Evolutionary conservation across 2,888 invertebrate species (phyloP).

Genomic region (Plebejus anna): DNA sequence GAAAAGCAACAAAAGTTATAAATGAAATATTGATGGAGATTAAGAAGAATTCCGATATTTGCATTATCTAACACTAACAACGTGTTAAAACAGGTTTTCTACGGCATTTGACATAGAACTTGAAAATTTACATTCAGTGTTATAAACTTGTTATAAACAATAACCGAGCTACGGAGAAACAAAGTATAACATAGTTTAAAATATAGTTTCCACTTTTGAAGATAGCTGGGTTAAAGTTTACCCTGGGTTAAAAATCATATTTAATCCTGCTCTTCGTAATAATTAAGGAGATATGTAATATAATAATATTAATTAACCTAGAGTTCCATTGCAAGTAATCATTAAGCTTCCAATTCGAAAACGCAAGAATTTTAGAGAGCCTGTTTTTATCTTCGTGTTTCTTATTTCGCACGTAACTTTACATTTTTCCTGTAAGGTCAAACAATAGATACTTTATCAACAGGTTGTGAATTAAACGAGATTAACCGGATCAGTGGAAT

Average conservation of each 20-base stretch:
- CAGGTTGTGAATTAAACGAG: conserved; percentile 16
- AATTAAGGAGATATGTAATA: no score
- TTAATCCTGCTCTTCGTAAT: no score
- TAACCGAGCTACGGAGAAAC: conserved; percentile 34
- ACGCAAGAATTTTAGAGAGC: not conserved
- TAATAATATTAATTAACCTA: no score
- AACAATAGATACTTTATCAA: conserved; percentile 1
- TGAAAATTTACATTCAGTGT: conserved; percentile 67
- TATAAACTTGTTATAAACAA: conserved; percentile 47
- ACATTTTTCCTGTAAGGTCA: conserved; percentile 9
- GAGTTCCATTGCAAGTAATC: no score
- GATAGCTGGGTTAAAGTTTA: no score
- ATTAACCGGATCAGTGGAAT: not conserved
- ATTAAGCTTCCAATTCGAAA: not conserved
- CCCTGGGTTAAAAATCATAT: no score
- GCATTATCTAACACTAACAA: conserved; percentile 34
- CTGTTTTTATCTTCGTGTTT: not conserved
- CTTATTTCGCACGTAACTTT: not conserved
- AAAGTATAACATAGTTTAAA: not conserved
- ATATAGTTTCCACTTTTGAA: no score
- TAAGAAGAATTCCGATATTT: conserved; percentile 28
- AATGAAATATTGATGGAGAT: not conserved
- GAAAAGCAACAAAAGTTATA: no score
- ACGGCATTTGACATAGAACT: conserved; percentile 65
- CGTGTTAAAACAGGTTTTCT: conserved; percentile 45